Base-by-base conservation (phyloP, 2,888 invertebrate species). In the Boloria selene region DNA sequence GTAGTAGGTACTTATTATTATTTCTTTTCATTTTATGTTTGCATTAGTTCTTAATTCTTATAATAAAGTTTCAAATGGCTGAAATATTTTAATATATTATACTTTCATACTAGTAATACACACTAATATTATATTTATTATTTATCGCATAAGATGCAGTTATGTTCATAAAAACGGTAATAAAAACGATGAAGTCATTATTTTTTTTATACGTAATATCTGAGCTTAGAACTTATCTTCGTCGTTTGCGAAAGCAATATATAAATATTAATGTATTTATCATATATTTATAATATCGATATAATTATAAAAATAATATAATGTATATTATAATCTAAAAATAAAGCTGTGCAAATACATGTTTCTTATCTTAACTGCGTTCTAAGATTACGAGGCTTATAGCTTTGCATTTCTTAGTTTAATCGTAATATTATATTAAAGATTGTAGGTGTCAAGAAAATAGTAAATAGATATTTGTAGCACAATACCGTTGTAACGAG, bases 401-500 rank as follows among this genome's bases (percentile, higher is more conserved):
- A 56, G 22, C 56, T 56, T 45, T 44, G 16, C 45, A 56, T 26
- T 22, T 45, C 45, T 22, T 45, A 22, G 14, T 44, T 22, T 56
- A 50, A 59, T 59, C 38, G 17, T 14, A 31, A 49, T 47, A 22
- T 22, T 22, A 31, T 38, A 38, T 38, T 10, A 17, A 47, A 17
- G 31, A 7, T 4, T 38, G 17, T 38, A 17, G 17, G 38, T 51
- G 38, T 45, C 22, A 45, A 44, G 14, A 56, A 56, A 17, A 50
- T 47, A 47, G 17, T 58, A 47, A 52, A 45, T 47, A 58, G 31
- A 65, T 68, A 61, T 56, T 56, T 22, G 3, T 22, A 47, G 50
- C 55, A 65, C 61, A 70, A 73, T 75, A 72, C 71, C 69, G 70
- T 73, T 64, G 60, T 65, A 64, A 56, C 17, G 54, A 61, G 65